phyloP scores from a whole-genome alignment of 2,797 vertebrate species.

The Sebastes ruberrimus region DNA sequence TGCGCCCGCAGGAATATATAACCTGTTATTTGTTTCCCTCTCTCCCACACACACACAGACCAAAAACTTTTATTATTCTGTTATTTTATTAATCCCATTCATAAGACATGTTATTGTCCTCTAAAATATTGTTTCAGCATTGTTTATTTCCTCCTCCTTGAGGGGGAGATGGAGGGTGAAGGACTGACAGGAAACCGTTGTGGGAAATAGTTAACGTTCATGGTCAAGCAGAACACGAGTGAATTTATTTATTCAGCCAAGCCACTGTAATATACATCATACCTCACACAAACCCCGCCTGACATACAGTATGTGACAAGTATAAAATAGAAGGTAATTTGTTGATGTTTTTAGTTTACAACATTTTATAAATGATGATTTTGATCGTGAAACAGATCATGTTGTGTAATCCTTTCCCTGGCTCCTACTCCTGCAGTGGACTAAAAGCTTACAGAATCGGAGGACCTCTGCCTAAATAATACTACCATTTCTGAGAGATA shows the following conservation, averaged over 20 bases:
- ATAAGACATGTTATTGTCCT: neutral
- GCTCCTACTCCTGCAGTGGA: neutral
- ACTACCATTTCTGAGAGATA: no score
- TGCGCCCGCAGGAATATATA: neutral
- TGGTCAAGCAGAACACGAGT: neutral
- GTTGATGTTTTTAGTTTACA: neutral
- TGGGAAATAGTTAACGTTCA: neutral
- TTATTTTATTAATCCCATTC: neutral
- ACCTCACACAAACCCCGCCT: neutral
- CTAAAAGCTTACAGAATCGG: no score
- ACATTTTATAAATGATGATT: no score
- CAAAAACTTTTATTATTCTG: neutral
- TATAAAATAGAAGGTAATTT: neutral
- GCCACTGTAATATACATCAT: neutral
- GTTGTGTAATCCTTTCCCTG: neutral
- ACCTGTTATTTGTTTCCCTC: neutral
- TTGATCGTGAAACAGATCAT: neutral
- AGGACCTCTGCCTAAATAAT: no score
- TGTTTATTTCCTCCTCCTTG: neutral
- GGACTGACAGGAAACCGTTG: neutral
- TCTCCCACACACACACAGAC: neutral
- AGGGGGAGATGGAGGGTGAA: neutral
- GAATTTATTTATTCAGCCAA: neutral
- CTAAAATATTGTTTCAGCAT: neutral
- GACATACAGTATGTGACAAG: neutral